These are phyloP conservation scores for Gari tellinella DNA, from an alignment of 2,888 invertebrate genomes.

Conservation along the genomic window DNA sequence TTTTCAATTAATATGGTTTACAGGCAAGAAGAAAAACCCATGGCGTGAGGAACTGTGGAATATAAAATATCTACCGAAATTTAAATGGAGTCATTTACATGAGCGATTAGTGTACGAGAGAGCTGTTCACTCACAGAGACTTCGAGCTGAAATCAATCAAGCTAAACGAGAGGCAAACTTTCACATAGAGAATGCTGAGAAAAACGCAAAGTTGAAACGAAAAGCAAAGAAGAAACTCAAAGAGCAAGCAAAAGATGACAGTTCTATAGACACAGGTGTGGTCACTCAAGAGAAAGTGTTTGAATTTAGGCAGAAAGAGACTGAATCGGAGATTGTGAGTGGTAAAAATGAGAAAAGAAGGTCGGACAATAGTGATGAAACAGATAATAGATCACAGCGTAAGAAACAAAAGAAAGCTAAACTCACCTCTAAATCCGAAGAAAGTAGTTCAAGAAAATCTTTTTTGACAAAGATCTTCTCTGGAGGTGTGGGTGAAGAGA, in stretches of 20 bases:
- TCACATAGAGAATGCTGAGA: conserved; percentile 91
- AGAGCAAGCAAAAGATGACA: conserved; percentile 28
- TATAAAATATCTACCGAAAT: conserved; percentile 95
- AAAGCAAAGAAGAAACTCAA: conserved; percentile 54
- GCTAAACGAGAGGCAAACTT: conserved; percentile 93
- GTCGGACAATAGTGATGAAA: conserved; percentile 13
- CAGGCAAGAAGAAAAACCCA: conserved; percentile 80
- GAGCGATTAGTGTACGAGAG: conserved; percentile 97
- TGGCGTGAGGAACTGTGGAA: conserved; percentile 97
- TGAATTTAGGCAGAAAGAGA: conserved; percentile 68
- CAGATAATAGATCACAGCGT: conserved; percentile 20
- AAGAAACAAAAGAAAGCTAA: conserved; percentile 15
- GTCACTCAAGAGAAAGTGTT: conserved; percentile 47
- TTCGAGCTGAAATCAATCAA: conserved; percentile 94
- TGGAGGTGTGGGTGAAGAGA: conserved; percentile 37
- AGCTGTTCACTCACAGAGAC: conserved; percentile 93
- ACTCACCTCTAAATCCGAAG: neutral
- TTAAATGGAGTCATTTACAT: conserved; percentile 98
- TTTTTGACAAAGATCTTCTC: conserved; percentile 75
- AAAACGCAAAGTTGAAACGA: conserved; percentile 82
- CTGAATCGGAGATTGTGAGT: conserved; percentile 74
- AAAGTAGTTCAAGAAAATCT: conserved; percentile 44
- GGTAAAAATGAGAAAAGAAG: neutral
- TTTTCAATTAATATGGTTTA: too few species aligned
- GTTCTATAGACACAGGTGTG: conserved; percentile 42